Conservation (phyloP, 2,888 invertebrate species). For the Philaethria dido region DNA sequence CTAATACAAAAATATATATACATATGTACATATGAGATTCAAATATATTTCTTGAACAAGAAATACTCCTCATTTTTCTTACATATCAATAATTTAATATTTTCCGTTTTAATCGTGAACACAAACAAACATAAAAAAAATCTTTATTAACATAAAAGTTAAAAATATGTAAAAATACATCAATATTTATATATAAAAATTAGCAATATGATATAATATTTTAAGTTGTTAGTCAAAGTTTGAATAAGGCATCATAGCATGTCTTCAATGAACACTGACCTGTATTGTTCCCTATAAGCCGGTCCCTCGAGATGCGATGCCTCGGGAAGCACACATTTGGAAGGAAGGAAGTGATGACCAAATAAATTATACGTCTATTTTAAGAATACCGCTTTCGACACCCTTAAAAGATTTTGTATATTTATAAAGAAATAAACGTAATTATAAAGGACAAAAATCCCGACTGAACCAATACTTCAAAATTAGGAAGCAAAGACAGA, state of each 20-base stretch:
- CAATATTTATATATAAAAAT: not conserved
- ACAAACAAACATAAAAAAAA: too few relatives aligned
- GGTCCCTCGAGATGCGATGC: constrained; percentile 49
- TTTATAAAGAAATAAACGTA: too few relatives aligned
- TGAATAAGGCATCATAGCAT: constrained; percentile 9
- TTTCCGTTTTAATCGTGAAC: too few relatives aligned
- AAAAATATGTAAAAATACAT: not conserved
- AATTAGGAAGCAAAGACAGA: too few relatives aligned
- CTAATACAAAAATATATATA: too few relatives aligned
- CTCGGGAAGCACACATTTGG: constrained; percentile 49
- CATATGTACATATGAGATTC: too few relatives aligned
- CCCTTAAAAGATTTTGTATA: constrained; percentile 1
- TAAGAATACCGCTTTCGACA: constrained; percentile 24
- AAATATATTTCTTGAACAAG: too few relatives aligned
- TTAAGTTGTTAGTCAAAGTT: not conserved
- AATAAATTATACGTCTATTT: constrained; percentile 32
- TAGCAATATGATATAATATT: not conserved
- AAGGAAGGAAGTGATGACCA: constrained; percentile 54
- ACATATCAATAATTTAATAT: too few relatives aligned
- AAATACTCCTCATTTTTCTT: too few relatives aligned
- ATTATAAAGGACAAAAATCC: too few relatives aligned
- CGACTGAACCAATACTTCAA: too few relatives aligned
- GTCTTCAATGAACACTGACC: constrained; percentile 36
- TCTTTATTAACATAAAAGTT: too few relatives aligned
- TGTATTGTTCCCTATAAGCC: constrained; percentile 59